Evolutionary conservation across 2,888 invertebrate species (phyloP), one percentile per base, ranked within the genome.

Genomic region (Abscondita cerata): DNA sequence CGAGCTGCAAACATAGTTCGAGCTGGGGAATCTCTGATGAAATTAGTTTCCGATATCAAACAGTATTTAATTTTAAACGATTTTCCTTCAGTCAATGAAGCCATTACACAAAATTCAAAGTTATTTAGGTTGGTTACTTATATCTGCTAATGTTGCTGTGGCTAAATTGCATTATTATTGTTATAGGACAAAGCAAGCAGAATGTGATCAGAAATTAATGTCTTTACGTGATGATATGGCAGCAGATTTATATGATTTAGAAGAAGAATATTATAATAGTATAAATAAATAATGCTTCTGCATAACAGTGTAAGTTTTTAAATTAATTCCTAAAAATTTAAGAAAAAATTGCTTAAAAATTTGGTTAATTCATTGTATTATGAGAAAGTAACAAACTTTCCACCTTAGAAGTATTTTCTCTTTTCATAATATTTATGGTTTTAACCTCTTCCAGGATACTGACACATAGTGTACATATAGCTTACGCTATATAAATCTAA

Each of bases 41-140:
- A 98, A 80, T 83, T 99, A 20, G 96, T 98, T 0, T 95, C 97
- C 0, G 98, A 98, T 78, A 94, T 99, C 65, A 98, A 98, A 76
- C 98, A 99, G 77, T 99, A 98, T 80, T 83, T 98, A 44, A 97
- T 98, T 73, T 84, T 99, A 15, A 98, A 98, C 80, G 98, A 99
- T 81, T 99, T 99, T 78, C 96, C 96, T 44, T 96, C 97, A 1
- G 95, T 98, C 0, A 98, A 98, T 79, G 96, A 98, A 76, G 95
- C 97, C 0, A 98, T 98, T 66, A 90, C 93, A n/a, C 91, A 93
- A 70, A 96, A 96, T 77, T 94, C 94, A 0, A 92, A 93, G 77
- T 80, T 95, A 9, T 96, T 94, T 76, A 75, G 80, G 81, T 80
- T 71, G 59, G 59, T 59, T 52, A 47, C 40, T 3, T 40, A 36